phyloP scores from a whole-genome alignment of 1,140 invertebrate genomes.

The Polypedilum vanderplanki region DNA sequence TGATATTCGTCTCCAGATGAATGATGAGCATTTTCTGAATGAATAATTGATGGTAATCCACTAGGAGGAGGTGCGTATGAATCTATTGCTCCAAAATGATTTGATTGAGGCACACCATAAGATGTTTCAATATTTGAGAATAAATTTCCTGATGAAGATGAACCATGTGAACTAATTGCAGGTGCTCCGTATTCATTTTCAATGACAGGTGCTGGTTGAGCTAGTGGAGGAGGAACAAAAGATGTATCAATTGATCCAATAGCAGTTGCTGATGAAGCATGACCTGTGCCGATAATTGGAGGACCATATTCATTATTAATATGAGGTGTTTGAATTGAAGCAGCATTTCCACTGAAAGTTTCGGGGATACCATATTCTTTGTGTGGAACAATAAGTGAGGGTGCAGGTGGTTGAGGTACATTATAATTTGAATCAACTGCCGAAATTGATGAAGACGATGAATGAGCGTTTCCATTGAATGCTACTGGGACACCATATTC shows the following conservation, averaged over 20 bases:
- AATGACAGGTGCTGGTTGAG: background rate
- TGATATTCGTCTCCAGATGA: background rate
- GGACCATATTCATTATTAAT: background rate
- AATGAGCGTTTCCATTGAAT: background rate
- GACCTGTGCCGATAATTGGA: background rate
- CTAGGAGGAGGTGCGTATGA: background rate
- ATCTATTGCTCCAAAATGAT: background rate
- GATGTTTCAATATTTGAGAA: background rate
- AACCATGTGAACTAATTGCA: background rate
- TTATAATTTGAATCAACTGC: background rate
- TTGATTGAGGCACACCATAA: background rate
- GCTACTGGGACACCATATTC: background rate
- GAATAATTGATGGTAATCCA: background rate
- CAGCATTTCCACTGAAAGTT: background rate
- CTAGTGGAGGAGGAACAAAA: background rate
- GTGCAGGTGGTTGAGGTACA: background rate
- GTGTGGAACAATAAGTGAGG: background rate
- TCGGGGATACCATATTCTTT: background rate
- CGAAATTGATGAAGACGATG: background rate
- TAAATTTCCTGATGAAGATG: slow-evolving; percentile 6
- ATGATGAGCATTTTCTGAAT: background rate
- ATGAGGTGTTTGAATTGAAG: background rate
- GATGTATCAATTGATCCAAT: background rate
- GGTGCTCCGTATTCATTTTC: background rate
- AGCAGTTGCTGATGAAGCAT: background rate